Conservation (phyloP, 2,113 vertebrate species). For the Pelvicachromis taeniatus region DNA sequence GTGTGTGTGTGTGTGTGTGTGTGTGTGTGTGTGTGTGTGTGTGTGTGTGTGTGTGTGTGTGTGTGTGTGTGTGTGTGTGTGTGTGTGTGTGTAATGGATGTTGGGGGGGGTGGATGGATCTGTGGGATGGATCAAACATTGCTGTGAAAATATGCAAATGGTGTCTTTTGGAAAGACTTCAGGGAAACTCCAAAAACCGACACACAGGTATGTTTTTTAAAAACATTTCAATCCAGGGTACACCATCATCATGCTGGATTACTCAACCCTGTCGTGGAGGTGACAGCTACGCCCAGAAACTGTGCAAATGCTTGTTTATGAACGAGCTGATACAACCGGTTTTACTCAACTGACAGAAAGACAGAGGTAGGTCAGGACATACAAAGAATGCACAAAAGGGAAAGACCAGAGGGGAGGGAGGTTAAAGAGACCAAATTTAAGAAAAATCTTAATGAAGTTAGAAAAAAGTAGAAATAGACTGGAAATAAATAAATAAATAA, state of each 20-base stretch:
- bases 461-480: background rate
- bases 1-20: too few species aligned
- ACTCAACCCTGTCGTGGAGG: background rate
- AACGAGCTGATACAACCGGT: background rate
- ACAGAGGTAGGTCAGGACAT: background rate
- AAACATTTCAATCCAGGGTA: background rate
- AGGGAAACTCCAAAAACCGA: background rate
- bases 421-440: background rate
- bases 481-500: background rate
- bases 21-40: too few species aligned
- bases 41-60: too few species aligned
- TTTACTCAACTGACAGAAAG: background rate
- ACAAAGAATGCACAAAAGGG: background rate
- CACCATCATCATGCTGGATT: background rate
- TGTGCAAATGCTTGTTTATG: background rate
- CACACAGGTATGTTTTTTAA: background rate
- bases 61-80: too few species aligned
- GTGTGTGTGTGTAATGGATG: too few species aligned
- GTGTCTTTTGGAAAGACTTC: background rate
- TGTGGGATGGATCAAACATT: background rate
- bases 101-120: too few species aligned
- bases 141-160: background rate
- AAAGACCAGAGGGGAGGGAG: background rate
- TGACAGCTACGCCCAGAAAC: constrained; percentile 30
- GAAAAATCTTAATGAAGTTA: background rate